Evolutionary conservation across 2,113 vertebrate genomes (phyloP).

Genomic region (Pycnonotus jocosus): DNA sequence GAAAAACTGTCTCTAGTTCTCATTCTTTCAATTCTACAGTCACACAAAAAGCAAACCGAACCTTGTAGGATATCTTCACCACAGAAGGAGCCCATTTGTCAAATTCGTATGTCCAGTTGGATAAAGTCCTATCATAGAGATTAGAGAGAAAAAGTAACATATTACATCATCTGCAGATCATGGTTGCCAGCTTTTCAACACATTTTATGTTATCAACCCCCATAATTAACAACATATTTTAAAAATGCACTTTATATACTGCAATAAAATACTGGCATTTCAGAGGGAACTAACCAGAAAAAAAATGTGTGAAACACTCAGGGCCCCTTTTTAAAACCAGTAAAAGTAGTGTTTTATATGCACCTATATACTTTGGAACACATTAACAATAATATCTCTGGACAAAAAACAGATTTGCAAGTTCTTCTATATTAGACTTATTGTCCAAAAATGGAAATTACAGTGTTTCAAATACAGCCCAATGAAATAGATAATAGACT

Average conservation of each 20-base stretch:
- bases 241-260: neutral
- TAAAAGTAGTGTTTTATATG: neutral
- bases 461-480: neutral
- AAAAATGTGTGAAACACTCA: neutral
- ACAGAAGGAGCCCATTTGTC: slow-evolving; percentile 98
- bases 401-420: neutral
- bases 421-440: neutral
- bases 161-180: neutral
- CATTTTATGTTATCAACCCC: neutral
- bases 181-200: neutral
- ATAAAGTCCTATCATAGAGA: slow-evolving; percentile 83
- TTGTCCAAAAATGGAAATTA: neutral
- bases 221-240: neutral
- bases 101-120: slow-evolving; percentile 96
- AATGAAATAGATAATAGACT: rapidly evolving
- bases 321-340: neutral
- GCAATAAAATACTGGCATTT: neutral
- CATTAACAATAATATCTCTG: neutral
- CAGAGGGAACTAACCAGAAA: neutral
- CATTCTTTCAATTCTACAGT: neutral
- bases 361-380: neutral
- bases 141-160: neutral
- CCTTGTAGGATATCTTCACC: slow-evolving; percentile 98
- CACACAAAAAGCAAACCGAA: slow-evolving; percentile 59
- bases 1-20: neutral